phyloP scores from a whole-genome alignment of 2,113 vertebrate genomes.

The Brachirus orientalis region DNA sequence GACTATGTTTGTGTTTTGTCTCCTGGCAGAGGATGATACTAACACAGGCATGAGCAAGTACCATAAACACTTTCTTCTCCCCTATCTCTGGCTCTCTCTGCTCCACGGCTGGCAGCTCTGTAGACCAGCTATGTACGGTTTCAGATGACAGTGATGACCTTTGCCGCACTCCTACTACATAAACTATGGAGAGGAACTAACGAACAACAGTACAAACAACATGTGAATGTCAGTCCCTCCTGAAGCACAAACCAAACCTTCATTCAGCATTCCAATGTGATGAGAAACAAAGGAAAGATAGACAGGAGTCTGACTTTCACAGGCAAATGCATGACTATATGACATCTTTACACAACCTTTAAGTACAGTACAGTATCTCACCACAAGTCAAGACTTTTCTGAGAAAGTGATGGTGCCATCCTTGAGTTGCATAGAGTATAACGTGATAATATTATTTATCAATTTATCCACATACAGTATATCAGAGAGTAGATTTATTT shows the following conservation, averaged over 20 bases:
- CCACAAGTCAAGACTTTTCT: constrained; percentile 45
- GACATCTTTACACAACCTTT: constrained; percentile 63
- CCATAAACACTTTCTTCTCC: constrained; percentile 63
- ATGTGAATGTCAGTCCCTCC: constrained; percentile 36
- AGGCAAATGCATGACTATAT: too few relatives aligned
- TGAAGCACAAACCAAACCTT: constrained; percentile 56
- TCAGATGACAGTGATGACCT: constrained; percentile 41
- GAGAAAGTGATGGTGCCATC: constrained; percentile 78
- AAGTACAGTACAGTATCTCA: constrained; percentile 53
- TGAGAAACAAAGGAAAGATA: constrained; percentile 19
- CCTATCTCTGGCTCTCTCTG: constrained; percentile 27
- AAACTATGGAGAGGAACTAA: constrained; percentile 60
- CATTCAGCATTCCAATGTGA: constrained; percentile 38
- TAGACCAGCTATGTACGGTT: constrained; percentile 21
- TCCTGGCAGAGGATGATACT: constrained; percentile 72
- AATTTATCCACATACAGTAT: constrained; percentile 62
- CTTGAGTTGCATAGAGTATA: constrained; percentile 64
- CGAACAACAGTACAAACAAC: constrained; percentile 45
- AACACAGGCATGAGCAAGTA: constrained; percentile 73
- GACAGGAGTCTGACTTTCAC: too few relatives aligned
- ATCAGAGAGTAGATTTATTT: constrained; percentile 77
- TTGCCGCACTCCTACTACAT: constrained; percentile 46
- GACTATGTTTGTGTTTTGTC: constrained; percentile 74
- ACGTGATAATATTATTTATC: constrained; percentile 71
- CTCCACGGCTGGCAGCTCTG: constrained; percentile 63